A percentile compares a stretch with the other conserved stretches of the same genome.
phyloP scores from a whole-genome alignment of 2,113 vertebrate species.

The Polypterus senegalus region DNA sequence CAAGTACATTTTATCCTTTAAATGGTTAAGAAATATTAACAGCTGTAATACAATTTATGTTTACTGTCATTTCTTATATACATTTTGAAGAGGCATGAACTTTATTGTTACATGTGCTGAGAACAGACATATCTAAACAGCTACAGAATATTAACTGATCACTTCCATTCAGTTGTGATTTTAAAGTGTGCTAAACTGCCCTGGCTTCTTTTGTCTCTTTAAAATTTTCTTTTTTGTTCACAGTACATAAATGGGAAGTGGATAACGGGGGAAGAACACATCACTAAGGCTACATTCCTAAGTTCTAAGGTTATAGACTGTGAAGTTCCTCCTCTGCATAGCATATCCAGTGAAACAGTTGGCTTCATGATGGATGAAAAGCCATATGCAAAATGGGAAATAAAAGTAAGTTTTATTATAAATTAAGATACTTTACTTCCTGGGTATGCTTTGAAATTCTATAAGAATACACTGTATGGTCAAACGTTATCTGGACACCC shows the following conservation, averaged over 20 bases:
- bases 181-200: too few relatives aligned
- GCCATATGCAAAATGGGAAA: constrained; percentile 60
- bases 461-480: not conserved
- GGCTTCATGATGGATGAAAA: constrained; percentile 49
- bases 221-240: constrained; percentile 15
- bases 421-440: not conserved
- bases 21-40: too few relatives aligned
- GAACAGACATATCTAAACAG: too few relatives aligned
- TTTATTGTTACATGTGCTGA: too few relatives aligned
- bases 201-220: constrained; percentile 11
- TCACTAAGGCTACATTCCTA: constrained; percentile 57
- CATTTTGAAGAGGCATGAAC: too few relatives aligned
- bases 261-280: constrained; percentile 45
- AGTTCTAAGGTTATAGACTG: constrained; percentile 57
- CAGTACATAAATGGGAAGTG: constrained; percentile 44
- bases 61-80: too few relatives aligned
- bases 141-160: too few relatives aligned
- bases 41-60: too few relatives aligned
- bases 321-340: constrained; percentile 44
- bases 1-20: too few relatives aligned
- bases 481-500: too few relatives aligned
- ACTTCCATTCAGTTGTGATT: too few relatives aligned
- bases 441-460: not conserved
- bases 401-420: constrained; percentile 44
- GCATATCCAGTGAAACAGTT: constrained; percentile 30